Base-by-base conservation (phyloP, 1,140 invertebrate species). In the Aphaenogaster floridana region DNA sequence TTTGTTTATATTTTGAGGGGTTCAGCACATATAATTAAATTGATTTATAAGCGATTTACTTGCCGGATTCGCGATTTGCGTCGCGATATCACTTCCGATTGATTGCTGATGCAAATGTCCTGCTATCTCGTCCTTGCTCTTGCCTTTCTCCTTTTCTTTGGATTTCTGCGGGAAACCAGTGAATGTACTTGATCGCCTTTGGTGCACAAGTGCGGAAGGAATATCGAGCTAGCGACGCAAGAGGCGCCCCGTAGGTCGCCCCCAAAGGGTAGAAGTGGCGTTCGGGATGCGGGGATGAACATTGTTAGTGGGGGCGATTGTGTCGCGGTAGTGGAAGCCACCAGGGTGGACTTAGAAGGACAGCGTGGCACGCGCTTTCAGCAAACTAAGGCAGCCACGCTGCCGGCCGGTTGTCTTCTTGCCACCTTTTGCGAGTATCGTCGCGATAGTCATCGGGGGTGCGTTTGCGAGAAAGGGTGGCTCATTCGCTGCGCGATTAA, bases 131-230 rank as follows among this genome's bases (percentile, higher is more conserved):
- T 9, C n/a, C 48, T 52, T 36, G 63, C 34, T 42, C 17, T 74
- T 13, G 69, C 11, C 45, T 36, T 48, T 45, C 39, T 28, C 42
- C 28, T 83, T 48, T 34, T 36, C 42, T 28, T 45, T 61, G 13
- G 34, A 39, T 39, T 63, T 21, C 34, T 4, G 48, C 45, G 54
- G 69, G 45, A 42, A 59, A 74, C n/a, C 34, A 42, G 42, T 15
- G 80, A 57, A 78, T 71, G 69, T 88, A 79, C 83, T 86, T 90
- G 86, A 90, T 91, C 78, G 78, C 76, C 52, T 86, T 89, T 77
- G 66, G 77, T 68, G 88, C 77, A 88, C 68, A 59, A 91, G 86
- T 87, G 91, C 84, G 90, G 88, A 91, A 91, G 72, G 81, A 91
- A 84, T 91, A 91, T 91, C 88, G 90, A 91, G 86, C 69, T 61